Conservation (phyloP, 2,888 invertebrate genomes). For the Zeuzera pyrina region DNA sequence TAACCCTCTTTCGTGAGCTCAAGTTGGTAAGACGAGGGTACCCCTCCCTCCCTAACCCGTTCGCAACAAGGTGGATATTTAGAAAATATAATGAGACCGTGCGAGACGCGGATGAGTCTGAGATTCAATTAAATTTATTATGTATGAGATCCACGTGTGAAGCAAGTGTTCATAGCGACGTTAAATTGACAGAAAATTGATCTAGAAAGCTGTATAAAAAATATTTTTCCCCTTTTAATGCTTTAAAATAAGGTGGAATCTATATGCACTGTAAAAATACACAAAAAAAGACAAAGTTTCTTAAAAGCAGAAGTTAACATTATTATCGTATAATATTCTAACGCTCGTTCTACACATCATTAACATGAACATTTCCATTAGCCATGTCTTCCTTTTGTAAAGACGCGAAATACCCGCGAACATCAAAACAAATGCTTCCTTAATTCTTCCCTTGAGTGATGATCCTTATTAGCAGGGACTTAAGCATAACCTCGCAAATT, state of each 20-base stretch:
- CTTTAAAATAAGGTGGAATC: too few relatives aligned
- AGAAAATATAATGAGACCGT: constrained; percentile 62
- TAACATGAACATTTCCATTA: too few relatives aligned
- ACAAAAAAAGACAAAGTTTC: too few relatives aligned
- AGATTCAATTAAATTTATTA: constrained; percentile 72
- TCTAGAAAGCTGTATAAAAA: too few relatives aligned
- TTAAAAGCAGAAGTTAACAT: too few relatives aligned
- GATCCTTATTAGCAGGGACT: constrained; percentile 69
- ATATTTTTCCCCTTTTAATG: too few relatives aligned
- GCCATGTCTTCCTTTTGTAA: background rate
- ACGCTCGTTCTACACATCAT: too few relatives aligned
- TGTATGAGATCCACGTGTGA: constrained; percentile 67
- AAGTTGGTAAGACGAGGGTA: constrained; percentile 70
- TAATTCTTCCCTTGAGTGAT: constrained; percentile 61
- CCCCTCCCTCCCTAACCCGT: constrained; percentile 38
- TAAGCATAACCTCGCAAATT: constrained; percentile 67
- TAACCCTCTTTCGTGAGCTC: constrained; percentile 66
- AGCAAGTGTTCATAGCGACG: constrained; percentile 58
- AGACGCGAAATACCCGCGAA: constrained; percentile 29
- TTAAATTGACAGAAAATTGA: too few relatives aligned
- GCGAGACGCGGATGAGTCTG: constrained; percentile 60
- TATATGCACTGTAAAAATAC: too few relatives aligned
- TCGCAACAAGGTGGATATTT: constrained; percentile 59
- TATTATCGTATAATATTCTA: too few relatives aligned
- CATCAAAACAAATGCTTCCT: constrained; percentile 65